Evolutionary conservation across 2,888 invertebrate genomes (phyloP).

Genomic region (Ceriagrion tenellum): DNA sequence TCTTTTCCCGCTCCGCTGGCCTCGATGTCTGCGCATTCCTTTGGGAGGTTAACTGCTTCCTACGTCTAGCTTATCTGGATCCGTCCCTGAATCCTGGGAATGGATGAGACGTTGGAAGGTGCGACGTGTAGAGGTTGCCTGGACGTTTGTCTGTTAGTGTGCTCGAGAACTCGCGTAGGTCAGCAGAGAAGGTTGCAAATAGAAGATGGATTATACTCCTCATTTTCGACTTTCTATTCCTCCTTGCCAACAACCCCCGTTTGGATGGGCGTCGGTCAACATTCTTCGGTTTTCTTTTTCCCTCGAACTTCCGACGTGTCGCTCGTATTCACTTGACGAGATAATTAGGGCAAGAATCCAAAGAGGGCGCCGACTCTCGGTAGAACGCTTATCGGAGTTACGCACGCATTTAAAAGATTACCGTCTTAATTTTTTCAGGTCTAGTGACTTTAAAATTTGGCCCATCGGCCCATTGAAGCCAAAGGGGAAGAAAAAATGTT

Average conservation of each 20-base stretch:
- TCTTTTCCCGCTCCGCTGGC: not conserved
- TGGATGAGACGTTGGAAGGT: not conserved
- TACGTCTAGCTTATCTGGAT: not conserved
- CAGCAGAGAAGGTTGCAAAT: not conserved
- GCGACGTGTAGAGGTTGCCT: not conserved
- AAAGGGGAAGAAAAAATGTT: not conserved
- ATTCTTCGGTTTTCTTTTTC: not conserved
- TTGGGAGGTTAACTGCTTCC: slow-evolving; percentile 1
- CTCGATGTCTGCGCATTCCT: not conserved
- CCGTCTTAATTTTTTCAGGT: not conserved
- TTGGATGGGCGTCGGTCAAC: not conserved
- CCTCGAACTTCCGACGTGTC: not conserved
- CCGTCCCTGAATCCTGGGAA: not conserved
- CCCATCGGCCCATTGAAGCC: not conserved
- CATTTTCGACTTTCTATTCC: not conserved
- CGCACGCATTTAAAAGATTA: not conserved
- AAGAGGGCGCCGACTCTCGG: not conserved
- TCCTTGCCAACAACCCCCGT: not conserved
- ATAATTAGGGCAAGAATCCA: not conserved
- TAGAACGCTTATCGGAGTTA: not conserved
- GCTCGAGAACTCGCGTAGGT: not conserved
- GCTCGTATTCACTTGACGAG: not conserved
- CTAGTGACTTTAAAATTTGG: not conserved
- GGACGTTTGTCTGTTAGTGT: not conserved
- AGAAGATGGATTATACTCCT: not conserved